Evolutionary conservation across 2,888 invertebrate genomes (phyloP).

Genomic region (Tinea trinotella): DNA sequence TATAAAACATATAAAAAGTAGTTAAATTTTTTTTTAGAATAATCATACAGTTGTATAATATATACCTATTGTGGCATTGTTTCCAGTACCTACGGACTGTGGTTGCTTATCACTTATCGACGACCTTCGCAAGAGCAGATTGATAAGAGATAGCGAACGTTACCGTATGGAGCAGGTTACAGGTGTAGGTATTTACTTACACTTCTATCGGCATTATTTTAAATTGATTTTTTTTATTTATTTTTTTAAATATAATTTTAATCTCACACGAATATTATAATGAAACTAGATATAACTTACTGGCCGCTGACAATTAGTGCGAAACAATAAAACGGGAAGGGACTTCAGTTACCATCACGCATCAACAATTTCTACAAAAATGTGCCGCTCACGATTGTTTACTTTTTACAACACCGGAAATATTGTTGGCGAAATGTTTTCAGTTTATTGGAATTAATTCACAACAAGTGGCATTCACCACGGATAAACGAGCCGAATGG

Average conservation of each 20-base stretch:
- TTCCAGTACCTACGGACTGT: background rate
- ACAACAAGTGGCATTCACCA: constrained; percentile 40
- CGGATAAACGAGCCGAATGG: constrained; percentile 31
- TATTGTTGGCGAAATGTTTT: constrained; percentile 1
- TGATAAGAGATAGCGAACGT: constrained; percentile 63
- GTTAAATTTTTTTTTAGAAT: too few species aligned
- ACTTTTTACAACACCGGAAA: background rate
- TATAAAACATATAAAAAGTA: too few species aligned
- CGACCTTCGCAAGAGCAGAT: constrained; percentile 66
- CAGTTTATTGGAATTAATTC: constrained; percentile 26
- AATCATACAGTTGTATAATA: too few species aligned
- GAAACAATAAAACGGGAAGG: background rate
- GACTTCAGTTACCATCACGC: background rate
- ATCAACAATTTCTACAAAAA: too few species aligned
- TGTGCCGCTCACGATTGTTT: background rate
- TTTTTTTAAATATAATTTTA: background rate
- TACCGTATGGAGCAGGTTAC: constrained; percentile 21
- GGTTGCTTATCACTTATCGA: constrained; percentile 44
- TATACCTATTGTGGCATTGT: background rate
- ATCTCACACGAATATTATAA: background rate
- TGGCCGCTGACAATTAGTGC: background rate
- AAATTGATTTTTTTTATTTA: background rate
- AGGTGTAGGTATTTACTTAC: too few species aligned
- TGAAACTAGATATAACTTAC: background rate
- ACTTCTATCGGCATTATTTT: background rate